A percentile compares a stretch with the other conserved stretches of the same genome.
These are phyloP conservation scores for Dysmachus trigonus DNA, from an alignment of 2,888 invertebrate genomes.

Conservation along the genomic window DNA sequence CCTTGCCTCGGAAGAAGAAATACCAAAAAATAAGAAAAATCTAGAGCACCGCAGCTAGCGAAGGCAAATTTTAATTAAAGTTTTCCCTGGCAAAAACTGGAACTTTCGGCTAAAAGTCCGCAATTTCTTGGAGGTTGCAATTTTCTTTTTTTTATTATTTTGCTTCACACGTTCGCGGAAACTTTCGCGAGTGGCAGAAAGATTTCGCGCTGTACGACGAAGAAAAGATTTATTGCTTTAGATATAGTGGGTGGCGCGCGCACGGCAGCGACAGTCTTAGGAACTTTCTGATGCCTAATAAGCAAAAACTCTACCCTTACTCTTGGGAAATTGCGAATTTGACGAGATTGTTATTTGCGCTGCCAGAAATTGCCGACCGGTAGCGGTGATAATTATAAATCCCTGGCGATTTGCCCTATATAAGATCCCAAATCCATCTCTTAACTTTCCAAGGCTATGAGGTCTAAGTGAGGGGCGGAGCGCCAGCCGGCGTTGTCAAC, in stretches of 20 bases:
- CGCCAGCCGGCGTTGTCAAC: neutral
- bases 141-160: too few relatives aligned
- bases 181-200: neutral
- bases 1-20: neutral
- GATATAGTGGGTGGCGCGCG: neutral
- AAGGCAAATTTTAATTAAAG: neutral
- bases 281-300: neutral
- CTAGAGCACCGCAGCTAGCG: neutral
- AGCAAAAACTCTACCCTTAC: neutral
- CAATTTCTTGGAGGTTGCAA: neutral
- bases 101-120: neutral
- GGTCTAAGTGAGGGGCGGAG: neutral
- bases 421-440: neutral
- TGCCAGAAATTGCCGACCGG: neutral
- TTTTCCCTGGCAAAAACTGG: neutral
- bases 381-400: neutral
- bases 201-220: neutral
- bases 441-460: neutral
- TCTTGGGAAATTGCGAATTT: neutral
- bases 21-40: neutral
- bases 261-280: neutral
- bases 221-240: slow-evolving; percentile 11
- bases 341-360: neutral
- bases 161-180: slow-evolving; percentile 14
- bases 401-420: neutral